Percentiles rank a stretch among this genome's conserved stretches.
Evolutionary conservation across 1,140 invertebrate genomes (phyloP).

Genomic region (Trichoplusia ni): DNA sequence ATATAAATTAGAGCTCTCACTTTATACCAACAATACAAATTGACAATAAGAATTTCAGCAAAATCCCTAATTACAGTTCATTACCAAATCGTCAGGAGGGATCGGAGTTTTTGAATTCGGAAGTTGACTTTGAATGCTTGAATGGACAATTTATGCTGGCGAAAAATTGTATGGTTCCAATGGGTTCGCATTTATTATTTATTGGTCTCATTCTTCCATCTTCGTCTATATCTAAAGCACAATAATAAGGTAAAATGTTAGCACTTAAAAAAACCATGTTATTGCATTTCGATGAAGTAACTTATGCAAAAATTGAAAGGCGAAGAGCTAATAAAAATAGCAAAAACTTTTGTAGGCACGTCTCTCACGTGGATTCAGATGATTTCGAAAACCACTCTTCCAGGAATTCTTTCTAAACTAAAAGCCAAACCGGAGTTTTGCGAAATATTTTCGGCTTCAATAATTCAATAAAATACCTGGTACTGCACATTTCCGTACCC

Average conservation of each 20-base stretch:
- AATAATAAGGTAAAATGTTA: too few relatives aligned
- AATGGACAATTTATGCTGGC: background rate
- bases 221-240: too few relatives aligned
- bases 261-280: too few relatives aligned
- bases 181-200: background rate
- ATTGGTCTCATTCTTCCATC: too few relatives aligned
- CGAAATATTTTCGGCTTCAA: background rate
- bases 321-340: too few relatives aligned
- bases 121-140: background rate
- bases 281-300: too few relatives aligned
- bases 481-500: background rate
- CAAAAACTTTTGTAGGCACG: too few relatives aligned
- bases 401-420: background rate
- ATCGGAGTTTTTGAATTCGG: slow-evolving; percentile 17
- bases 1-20: slow-evolving; percentile 53
- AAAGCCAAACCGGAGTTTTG: background rate
- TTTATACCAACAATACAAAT: slow-evolving; percentile 46
- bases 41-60: slow-evolving; percentile 41
- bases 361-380: too few relatives aligned
- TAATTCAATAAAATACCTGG: background rate
- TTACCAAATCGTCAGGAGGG: slow-evolving; percentile 31
- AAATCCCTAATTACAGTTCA: slow-evolving; percentile 38
- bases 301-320: too few relatives aligned
- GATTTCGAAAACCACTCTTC: too few relatives aligned
- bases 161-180: background rate